Conservation (phyloP, 2,888 invertebrate genomes). For the Minunthozetes semirufus region DNA sequence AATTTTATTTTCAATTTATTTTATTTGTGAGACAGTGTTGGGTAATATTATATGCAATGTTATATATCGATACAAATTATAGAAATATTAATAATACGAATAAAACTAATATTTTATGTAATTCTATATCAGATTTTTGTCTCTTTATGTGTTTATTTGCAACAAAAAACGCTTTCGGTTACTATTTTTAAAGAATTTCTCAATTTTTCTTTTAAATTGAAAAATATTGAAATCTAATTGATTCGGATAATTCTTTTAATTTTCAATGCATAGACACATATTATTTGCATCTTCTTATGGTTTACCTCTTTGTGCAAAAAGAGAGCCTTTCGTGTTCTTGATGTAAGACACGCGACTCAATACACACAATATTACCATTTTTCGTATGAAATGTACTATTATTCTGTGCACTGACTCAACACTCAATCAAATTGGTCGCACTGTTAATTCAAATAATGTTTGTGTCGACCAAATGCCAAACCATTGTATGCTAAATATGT, state of each 20-base stretch:
- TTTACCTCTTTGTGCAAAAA: too few relatives aligned
- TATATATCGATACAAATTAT: neutral
- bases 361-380: neutral
- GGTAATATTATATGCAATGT: neutral
- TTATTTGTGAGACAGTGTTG: too few relatives aligned
- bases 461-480: neutral
- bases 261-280: neutral
- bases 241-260: neutral
- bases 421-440: slow-evolving; percentile 16
- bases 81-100: neutral
- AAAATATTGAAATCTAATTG: neutral
- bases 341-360: neutral
- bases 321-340: neutral
- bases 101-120: neutral
- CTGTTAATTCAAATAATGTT: neutral
- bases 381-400: neutral
- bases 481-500: slow-evolving; percentile 1
- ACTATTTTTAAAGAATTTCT: neutral
- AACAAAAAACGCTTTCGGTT: neutral
- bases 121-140: neutral
- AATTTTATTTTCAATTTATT: slow-evolving; percentile 22
- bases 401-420: neutral
- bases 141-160: neutral
- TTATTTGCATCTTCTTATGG: neutral
- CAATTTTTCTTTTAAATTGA: neutral